Evolutionary conservation across 2,797 vertebrate species (phyloP), one percentile per base, ranked within the genome.

Genomic region (Momotus momota): DNA sequence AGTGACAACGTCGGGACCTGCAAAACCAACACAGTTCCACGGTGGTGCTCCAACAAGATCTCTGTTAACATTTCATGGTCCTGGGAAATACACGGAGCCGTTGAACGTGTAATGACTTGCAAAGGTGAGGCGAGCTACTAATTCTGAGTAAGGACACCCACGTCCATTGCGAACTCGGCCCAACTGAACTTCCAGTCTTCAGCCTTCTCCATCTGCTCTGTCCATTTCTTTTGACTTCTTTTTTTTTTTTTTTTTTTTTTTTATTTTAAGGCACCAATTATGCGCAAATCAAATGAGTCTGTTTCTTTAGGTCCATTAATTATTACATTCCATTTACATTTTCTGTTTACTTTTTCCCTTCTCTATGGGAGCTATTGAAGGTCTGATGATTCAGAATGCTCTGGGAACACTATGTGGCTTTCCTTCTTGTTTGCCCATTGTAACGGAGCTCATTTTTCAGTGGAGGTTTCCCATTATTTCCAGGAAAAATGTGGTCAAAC

Each of bases 391-490:
- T 94, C 88, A 77, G 90, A 96, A 96, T 92, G 91, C 96, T 90
- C 90, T 97, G 96, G 75, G 96, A 96, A 94, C 87, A 91, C 97
- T 90, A 77, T 88, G 38, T 87, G 93, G 94, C 82, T 91, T 92
- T 94, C 94, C 94, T 87, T 84, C 91, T 95, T 97, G 94, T 97
- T 96, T 97, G 97, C 94, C 97, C 91, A 94, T 97, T 97, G 97
- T 97, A 96, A 97, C 18, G 0, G 90, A 97, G 97, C 96, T 97
- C 96, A 94, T 97, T 97, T 97, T 97, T 97, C 97, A 97, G 96
- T 78, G 85, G 93, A 96, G 95, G 83, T 96, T 97, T 96, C 89
- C 94, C 78, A 94, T 97, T 97, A 96, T 97, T 97, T 96, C 93
- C 52, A 95, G 93, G 83, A 96, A 97, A 96, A 94, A 96, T 96